phyloP scores from a whole-genome alignment of 2,888 invertebrate genomes.

The Sceliomorpha sp. region DNA sequence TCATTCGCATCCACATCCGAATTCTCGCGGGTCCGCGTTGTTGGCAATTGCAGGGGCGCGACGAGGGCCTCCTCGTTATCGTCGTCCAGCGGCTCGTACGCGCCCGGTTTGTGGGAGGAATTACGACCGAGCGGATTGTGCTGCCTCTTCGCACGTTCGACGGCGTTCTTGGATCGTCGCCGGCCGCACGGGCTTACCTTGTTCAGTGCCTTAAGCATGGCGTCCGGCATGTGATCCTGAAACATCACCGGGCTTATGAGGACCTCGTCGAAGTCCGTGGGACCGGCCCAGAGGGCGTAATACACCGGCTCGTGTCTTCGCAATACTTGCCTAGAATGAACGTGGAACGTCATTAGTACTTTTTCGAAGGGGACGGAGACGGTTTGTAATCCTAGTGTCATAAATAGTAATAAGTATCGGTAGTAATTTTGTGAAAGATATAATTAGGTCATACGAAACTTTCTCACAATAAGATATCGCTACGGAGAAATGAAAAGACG shows the following conservation, averaged over 20 bases:
- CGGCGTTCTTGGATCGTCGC: slow-evolving; percentile 23
- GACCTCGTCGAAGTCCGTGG: slow-evolving; percentile 92
- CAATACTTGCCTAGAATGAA: slow-evolving; percentile 83
- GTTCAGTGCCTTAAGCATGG: slow-evolving; percentile 89
- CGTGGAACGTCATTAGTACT: no score
- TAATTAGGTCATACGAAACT: no score
- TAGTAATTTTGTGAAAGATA: no score
- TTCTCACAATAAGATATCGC: no score
- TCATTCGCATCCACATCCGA: no score
- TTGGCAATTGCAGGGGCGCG: no score
- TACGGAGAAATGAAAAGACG: no score
- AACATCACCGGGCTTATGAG: slow-evolving; percentile 94
- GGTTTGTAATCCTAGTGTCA: no score
- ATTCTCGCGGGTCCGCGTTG: no score
- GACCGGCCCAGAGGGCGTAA: slow-evolving; percentile 93
- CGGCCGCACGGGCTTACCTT: slow-evolving; percentile 84
- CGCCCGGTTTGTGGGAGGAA: slow-evolving; percentile 68
- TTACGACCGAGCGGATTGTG: slow-evolving; percentile 64
- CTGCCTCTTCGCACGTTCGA: slow-evolving; percentile 55
- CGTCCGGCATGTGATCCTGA: slow-evolving; percentile 95
- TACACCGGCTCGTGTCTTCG: slow-evolving; percentile 89
- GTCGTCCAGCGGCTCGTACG: slow-evolving; percentile 73
- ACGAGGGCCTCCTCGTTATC: slow-evolving; percentile 38
- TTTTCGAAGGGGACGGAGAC: no score
- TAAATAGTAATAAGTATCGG: no score